Evolutionary conservation across 2,888 invertebrate species (phyloP).

Genomic region (Sepiola atlantica): DNA sequence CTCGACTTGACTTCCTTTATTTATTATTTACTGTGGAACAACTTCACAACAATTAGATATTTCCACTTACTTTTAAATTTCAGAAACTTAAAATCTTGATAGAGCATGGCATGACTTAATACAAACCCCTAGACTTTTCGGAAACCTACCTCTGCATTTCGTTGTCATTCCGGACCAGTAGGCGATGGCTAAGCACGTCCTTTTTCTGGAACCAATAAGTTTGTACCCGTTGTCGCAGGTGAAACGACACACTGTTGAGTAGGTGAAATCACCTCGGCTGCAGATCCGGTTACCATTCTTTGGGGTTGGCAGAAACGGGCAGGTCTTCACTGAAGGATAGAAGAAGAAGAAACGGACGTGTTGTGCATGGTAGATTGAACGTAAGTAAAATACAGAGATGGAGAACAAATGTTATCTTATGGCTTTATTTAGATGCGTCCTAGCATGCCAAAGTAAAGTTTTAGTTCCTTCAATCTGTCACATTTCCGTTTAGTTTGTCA

Average conservation of each 20-base stretch:
- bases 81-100: too few relatives aligned
- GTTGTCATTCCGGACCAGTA: constrained; percentile 83
- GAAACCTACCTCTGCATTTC: constrained; percentile 80
- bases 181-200: constrained; percentile 81
- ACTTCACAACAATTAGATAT: too few relatives aligned
- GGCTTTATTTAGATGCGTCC: too few relatives aligned
- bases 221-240: constrained; percentile 80
- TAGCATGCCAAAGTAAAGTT: not conserved
- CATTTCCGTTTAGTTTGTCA: too few relatives aligned
- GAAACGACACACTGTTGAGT: constrained; percentile 82
- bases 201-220: constrained; percentile 80
- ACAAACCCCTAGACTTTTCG: not conserved
- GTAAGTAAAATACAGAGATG: too few relatives aligned
- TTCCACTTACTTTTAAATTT: too few relatives aligned
- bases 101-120: not conserved
- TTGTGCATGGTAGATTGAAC: not conserved
- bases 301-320: constrained; percentile 78
- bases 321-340: constrained; percentile 79
- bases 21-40: too few relatives aligned
- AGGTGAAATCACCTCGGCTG: constrained; percentile 75
- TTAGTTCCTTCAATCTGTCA: too few relatives aligned
- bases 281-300: constrained; percentile 78
- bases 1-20: too few relatives aligned
- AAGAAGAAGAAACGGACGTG: not conserved
- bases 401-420: not conserved